A percentile compares a stretch with the other conserved stretches of the same genome.
Conservation (phyloP, 1,140 invertebrate species). For the Zelostemma sp. region DNA sequence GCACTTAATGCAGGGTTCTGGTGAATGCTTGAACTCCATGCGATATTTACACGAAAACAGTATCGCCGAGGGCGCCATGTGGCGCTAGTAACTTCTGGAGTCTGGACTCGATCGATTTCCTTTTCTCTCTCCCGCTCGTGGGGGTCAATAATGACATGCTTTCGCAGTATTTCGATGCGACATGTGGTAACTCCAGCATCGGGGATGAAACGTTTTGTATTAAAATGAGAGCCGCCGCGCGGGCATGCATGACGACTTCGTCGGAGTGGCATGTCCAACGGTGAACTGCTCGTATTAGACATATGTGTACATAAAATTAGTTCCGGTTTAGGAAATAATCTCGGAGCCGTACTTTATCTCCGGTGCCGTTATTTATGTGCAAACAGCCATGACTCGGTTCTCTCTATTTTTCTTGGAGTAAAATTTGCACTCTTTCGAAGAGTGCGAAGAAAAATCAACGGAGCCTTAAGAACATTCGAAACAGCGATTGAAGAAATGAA, state of each 20-base stretch:
- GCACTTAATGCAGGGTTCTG: slow-evolving; percentile 38
- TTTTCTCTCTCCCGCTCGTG: slow-evolving; percentile 43
- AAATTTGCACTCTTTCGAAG: no score
- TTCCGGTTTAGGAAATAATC: slow-evolving; percentile 41
- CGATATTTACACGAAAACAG: slow-evolving; percentile 45
- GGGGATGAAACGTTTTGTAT: slow-evolving; percentile 48
- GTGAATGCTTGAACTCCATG: slow-evolving; percentile 41
- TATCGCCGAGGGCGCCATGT: slow-evolving; percentile 46
- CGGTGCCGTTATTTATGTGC: no score
- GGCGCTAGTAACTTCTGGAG: slow-evolving; percentile 49
- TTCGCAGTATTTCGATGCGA: slow-evolving; percentile 52
- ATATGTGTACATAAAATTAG: slow-evolving; percentile 49
- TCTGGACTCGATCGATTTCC: slow-evolving; percentile 45
- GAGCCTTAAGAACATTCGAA: no score
- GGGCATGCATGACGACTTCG: slow-evolving; percentile 48
- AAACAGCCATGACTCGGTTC: no score
- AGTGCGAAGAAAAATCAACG: no score
- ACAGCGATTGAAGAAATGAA: no score
- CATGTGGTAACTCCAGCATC: slow-evolving; percentile 47
- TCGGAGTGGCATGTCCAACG: slow-evolving; percentile 39
- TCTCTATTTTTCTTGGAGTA: no score
- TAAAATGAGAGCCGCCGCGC: slow-evolving; percentile 48
- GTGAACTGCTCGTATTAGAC: slow-evolving; percentile 38
- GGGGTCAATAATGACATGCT: slow-evolving; percentile 51
- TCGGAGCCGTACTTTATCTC: slow-evolving; percentile 9